These are phyloP conservation scores for Sinohyriopsis cumingii DNA, from an alignment of 2,888 invertebrate genomes.

Conservation along the genomic window DNA sequence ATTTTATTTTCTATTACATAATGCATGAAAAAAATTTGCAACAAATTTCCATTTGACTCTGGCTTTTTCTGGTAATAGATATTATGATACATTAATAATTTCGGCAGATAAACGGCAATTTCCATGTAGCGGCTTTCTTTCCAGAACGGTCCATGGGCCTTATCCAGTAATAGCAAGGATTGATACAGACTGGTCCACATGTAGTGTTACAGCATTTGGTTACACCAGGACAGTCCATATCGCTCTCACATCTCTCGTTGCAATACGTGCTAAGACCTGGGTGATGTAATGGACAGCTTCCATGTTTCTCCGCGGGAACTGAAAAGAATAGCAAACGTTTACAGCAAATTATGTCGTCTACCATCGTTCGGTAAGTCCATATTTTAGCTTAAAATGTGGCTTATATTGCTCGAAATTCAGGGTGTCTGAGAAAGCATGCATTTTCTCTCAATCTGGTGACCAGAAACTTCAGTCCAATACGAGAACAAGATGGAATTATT, in stretches of 20 bases:
- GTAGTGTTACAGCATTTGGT: conserved; percentile 44
- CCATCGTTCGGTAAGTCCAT: neutral
- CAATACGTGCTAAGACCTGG: conserved; percentile 15
- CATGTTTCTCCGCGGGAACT: conserved; percentile 38
- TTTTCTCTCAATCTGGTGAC: neutral
- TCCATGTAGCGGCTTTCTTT: conserved; percentile 28
- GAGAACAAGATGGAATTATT: too few relatives aligned
- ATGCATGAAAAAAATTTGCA: too few relatives aligned
- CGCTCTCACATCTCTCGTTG: conserved; percentile 31
- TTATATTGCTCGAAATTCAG: neutral
- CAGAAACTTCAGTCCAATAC: too few relatives aligned
- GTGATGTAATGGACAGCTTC: conserved; percentile 39
- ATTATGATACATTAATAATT: neutral
- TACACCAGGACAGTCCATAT: conserved; percentile 41
- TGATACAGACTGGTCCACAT: conserved; percentile 41
- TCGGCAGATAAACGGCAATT: conserved; percentile 40
- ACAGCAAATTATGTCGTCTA: neutral
- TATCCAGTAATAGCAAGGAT: conserved; percentile 48
- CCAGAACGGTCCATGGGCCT: conserved; percentile 24
- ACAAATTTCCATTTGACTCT: too few relatives aligned
- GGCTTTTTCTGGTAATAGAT: too few relatives aligned
- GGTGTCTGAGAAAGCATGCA: neutral
- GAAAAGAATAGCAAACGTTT: conserved; percentile 6
- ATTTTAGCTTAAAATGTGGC: too few relatives aligned
- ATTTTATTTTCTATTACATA: too few relatives aligned